Evolutionary conservation across 2,888 invertebrate species (phyloP).

Genomic region (Cephalotes varians): DNA sequence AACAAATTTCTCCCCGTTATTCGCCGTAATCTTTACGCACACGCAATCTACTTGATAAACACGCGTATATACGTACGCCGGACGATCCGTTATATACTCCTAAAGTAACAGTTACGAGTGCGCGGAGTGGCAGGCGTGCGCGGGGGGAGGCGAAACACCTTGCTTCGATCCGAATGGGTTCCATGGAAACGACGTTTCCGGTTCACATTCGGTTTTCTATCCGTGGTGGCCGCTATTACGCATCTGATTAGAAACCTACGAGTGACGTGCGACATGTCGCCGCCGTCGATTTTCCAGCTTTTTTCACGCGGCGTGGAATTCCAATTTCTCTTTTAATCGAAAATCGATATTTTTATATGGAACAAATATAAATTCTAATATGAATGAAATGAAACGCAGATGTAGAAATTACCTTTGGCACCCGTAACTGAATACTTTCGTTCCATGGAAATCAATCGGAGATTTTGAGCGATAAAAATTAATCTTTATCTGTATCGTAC

Average conservation of each 20-base stretch:
- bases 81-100: conserved; percentile 70
- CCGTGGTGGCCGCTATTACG: conserved; percentile 71
- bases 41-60: conserved; percentile 66
- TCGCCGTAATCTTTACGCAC: conserved; percentile 51
- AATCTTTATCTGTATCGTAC: background rate
- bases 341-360: conserved; percentile 19
- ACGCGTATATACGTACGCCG: conserved; percentile 26
- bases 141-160: conserved; percentile 71
- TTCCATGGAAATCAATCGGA: background rate
- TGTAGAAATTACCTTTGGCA: background rate
- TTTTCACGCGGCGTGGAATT: background rate
- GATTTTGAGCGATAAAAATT: background rate
- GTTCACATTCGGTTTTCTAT: conserved; percentile 78
- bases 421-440: background rate
- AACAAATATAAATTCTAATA: background rate
- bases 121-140: conserved; percentile 2
- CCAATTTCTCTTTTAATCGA: conserved; percentile 25
- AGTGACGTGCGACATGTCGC: conserved; percentile 29
- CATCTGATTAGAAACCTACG: conserved; percentile 75
- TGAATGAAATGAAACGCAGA: background rate
- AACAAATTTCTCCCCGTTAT: conserved; percentile 52
- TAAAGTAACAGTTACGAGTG: conserved; percentile 77
- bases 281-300: conserved; percentile 12
- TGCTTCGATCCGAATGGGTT: conserved; percentile 76
- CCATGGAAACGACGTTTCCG: conserved; percentile 80